Base-by-base conservation (phyloP, 1,140 invertebrate species). In the Fragariocoptes setiger region DNA sequence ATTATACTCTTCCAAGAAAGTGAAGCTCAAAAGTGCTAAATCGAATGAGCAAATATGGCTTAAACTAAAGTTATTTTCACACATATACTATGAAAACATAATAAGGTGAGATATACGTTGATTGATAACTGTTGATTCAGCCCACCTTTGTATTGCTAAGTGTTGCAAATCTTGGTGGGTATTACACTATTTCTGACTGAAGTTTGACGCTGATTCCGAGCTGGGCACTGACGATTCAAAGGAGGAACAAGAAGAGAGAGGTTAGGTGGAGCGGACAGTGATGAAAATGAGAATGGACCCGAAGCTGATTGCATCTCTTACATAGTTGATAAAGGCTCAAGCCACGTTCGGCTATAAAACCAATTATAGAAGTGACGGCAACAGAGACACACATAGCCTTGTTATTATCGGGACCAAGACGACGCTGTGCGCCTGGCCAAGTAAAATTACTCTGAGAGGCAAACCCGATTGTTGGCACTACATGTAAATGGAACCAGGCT, bases 1-100 rank as follows among this genome's bases (percentile, higher is more conserved):
- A 21, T 63, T 76, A 46, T 97, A 97, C 62, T 88, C 90, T 1
- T 76, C 95, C 19, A 97, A 97, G 61, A 64, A 76, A 41, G 88
- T 95, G 41, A 64, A 73, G 46, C 56, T 95, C n/a, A 79, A 86
- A 55, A 83, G 74, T 53, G 76, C 75, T 35, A 66, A 71, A 42
- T 56, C 86, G 2, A 83, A 82, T 52, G 75, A 70, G 52, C 90
- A 88, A 62, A 92, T 95, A 44, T 83, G 73, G 0, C 59, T 82
- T 22, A 88, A 97, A 62, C 86, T 94, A 0, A 88, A 90, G 61
- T 56, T 94, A 3, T 59, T 97, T 0, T 94, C 86, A 0, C 62
- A 78, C 39, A 61, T 95, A 12, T 88, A 90, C 58, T 88, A 97
- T 61, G 86, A 95, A 59, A 94, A 95, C 64, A 80, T 97, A 17